Conservation (phyloP, 1,140 invertebrate species). For the Linepithema humile region DNA sequence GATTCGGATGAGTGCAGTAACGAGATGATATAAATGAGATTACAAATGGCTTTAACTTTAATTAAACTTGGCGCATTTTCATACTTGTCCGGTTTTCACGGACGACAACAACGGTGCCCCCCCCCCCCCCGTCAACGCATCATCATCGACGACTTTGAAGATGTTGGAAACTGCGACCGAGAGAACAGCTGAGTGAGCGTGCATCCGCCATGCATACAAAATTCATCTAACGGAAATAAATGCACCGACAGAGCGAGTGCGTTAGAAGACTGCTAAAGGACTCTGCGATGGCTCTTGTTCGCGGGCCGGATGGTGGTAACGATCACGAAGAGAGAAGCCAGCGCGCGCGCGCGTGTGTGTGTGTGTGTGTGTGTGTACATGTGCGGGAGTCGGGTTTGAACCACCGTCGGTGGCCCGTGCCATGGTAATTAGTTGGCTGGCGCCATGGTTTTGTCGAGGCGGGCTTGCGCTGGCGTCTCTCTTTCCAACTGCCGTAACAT, state of each 20-base stretch:
- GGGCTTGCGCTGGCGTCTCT: conserved; percentile 1
- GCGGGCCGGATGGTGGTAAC: conserved; percentile 67
- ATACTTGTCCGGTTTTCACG: background rate
- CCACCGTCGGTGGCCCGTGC: conserved; percentile 61
- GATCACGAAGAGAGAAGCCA: conserved; percentile 61
- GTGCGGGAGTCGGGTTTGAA: conserved; percentile 30
- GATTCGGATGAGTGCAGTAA: too few relatives aligned
- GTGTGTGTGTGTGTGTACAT: background rate
- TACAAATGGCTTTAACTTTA: too few relatives aligned
- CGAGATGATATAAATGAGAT: too few relatives aligned
- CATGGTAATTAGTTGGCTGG: conserved; percentile 72
- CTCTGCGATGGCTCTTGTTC: conserved; percentile 25
- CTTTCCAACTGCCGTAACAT: conserved; percentile 13
- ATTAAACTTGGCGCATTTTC: too few relatives aligned
- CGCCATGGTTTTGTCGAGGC: conserved; percentile 62
- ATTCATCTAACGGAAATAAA: conserved; percentile 55
- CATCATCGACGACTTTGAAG: conserved; percentile 2
- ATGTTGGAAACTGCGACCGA: background rate
- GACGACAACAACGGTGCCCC: background rate
- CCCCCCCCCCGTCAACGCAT: too few relatives aligned
- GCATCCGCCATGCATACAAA: conserved; percentile 33
- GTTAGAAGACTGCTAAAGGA: conserved; percentile 39
- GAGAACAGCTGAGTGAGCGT: background rate
- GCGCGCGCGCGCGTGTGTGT: background rate
- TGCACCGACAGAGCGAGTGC: conserved; percentile 22